Conservation (phyloP, 2,888 invertebrate genomes). For the Chalcosyrphus nemorum region DNA sequence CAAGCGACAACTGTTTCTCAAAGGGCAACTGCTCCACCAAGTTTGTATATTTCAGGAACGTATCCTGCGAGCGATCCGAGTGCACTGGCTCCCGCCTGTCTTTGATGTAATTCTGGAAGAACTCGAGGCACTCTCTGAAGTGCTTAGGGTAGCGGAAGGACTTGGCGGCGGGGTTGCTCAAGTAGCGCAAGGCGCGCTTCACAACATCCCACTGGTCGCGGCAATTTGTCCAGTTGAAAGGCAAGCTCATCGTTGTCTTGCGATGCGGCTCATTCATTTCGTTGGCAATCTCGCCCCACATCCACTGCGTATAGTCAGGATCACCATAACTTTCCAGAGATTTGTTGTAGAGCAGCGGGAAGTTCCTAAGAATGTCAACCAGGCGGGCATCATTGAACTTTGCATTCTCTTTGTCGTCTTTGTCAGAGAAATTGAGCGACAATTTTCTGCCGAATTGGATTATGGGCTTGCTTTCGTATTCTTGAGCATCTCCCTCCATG, state of each 20-base stretch:
- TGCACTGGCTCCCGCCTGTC: slow-evolving; percentile 37
- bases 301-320: slow-evolving; percentile 61
- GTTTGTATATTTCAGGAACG: slow-evolving; percentile 14
- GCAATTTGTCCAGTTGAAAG: slow-evolving; percentile 49
- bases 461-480: not conserved
- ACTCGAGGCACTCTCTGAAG: slow-evolving; percentile 56
- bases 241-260: slow-evolving; percentile 47
- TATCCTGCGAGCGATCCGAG: slow-evolving; percentile 36
- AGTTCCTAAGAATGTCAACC: slow-evolving; percentile 54
- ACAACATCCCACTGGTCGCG: slow-evolving; percentile 58
- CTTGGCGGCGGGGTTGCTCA: slow-evolving; percentile 60
- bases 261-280: slow-evolving; percentile 65
- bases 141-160: slow-evolving; percentile 56
- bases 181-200: slow-evolving; percentile 35
- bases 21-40: slow-evolving; percentile 43
- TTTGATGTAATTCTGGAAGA: slow-evolving; percentile 60
- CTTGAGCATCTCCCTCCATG: not conserved
- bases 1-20: slow-evolving; percentile 51
- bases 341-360: slow-evolving; percentile 61
- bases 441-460: slow-evolving; percentile 14
- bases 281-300: slow-evolving; percentile 64
- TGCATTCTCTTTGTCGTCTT: slow-evolving; percentile 60
- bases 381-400: slow-evolving; percentile 63
- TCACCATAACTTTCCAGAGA: slow-evolving; percentile 59
- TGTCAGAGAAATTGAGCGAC: slow-evolving; percentile 46